Base-by-base conservation (phyloP, 2,888 invertebrate species). In the Schrankia costaestrigalis region DNA sequence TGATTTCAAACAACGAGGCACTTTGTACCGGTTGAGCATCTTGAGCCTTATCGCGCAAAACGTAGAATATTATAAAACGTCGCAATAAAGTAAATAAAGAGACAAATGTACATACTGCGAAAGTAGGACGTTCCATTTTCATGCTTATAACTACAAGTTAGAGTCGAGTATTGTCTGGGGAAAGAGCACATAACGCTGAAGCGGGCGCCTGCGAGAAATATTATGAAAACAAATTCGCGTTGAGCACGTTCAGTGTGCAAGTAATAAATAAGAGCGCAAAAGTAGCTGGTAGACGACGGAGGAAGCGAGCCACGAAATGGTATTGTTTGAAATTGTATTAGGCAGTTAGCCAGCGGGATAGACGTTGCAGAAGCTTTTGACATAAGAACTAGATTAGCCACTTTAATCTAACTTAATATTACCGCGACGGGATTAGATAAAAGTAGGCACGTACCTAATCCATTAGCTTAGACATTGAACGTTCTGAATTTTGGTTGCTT, bases 191-290 rank as follows among this genome's bases (percentile, higher is more conserved):
- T 76, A 78, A 75, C 63, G 66, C 63, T 66, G 46, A 45, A 43
- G 39, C 65, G 64, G 61, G 46, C 6, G 63, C 64, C 71, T 60
- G 71, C 60, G 71, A 76, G 81, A 82, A 85, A 85, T 86, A 85
- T 86, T 86, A 85, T 84, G 86, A 81, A 83, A 85, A 86, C 86
- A 86, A 86, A 86, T 85, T 86, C 80, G 75, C 69, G 79, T 76
- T 79, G 82, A 83, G 83, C 85, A 84, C 85, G 85, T 86, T 78
- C 77, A 71, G 73, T 73, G 81, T 71, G 74, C 75, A 70, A 78
- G 84, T 83, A 83, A 84, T 86, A 86, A 85, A 85, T 85, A 84
- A 81, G 65, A 72, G 74, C 75, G 71, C 65, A 78, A 71, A 70
- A 77, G 75, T 64, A 68, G 53, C 55, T 66, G 56, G 63, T 65